phyloP scores from a whole-genome alignment of 2,797 vertebrate species.

The Chiloscyllium punctatum region DNA sequence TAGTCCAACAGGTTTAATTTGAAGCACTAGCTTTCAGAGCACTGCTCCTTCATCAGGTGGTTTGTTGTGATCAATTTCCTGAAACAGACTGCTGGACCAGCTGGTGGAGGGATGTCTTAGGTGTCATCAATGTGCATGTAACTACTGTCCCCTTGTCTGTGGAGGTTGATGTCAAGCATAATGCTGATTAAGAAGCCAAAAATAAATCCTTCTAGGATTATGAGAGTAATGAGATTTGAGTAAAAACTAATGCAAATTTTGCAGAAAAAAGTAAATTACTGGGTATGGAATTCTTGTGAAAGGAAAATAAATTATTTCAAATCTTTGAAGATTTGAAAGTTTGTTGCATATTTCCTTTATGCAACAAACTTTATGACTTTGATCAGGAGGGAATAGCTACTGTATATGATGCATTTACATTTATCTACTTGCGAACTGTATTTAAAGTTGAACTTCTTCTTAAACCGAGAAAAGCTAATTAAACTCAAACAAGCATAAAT shows the following conservation, averaged over 20 bases:
- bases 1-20: too few relatives aligned
- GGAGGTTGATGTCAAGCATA: not conserved
- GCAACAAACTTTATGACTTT: not conserved
- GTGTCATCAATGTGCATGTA: not conserved
- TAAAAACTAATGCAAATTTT: not conserved
- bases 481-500: not conserved
- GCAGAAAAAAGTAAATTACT: not conserved
- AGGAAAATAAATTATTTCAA: not conserved
- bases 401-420: not conserved
- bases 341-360: not conserved
- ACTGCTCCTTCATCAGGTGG: not conserved
- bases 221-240: not conserved
- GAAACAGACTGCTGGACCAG: not conserved
- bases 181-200: not conserved
- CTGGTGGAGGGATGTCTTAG: not conserved
- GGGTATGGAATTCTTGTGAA: not conserved
- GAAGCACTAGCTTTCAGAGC: too few relatives aligned
- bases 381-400: not conserved
- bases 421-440: not conserved
- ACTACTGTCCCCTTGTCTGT: not conserved
- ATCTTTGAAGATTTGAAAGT: not conserved
- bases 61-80: not conserved
- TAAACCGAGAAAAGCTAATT: not conserved
- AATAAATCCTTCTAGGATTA: not conserved
- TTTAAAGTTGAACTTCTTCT: not conserved